Percentiles rank a stretch among this genome's conserved stretches.
These are phyloP conservation scores for Leucophenga maculata DNA, from an alignment of 2,888 invertebrate species.

Conservation along the genomic window DNA sequence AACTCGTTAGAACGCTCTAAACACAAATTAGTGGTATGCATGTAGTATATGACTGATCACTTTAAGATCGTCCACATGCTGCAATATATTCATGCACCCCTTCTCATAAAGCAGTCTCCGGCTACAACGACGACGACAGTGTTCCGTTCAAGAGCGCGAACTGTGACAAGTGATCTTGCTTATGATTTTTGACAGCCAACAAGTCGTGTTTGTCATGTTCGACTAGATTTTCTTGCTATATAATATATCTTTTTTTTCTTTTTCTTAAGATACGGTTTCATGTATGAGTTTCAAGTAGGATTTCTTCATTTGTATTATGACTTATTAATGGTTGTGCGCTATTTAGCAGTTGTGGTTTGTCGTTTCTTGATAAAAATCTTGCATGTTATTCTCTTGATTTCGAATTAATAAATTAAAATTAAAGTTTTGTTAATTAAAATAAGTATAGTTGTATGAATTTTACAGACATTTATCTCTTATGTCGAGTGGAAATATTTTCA, in stretches of 20 bases:
- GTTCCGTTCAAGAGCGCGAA: not conserved
- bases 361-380: slow-evolving; percentile 10
- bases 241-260: not conserved
- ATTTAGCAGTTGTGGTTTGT: slow-evolving; percentile 11
- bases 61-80: slow-evolving; percentile 18
- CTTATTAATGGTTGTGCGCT: slow-evolving; percentile 18
- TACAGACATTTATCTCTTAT: not conserved
- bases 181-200: slow-evolving; percentile 65
- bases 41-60: slow-evolving; percentile 45
- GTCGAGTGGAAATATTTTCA: too few relatives aligned
- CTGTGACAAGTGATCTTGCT: slow-evolving; percentile 67
- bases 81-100: not conserved
- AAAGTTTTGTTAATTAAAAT: slow-evolving; percentile 22
- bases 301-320: not conserved
- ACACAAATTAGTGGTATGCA: slow-evolving; percentile 4
- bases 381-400: not conserved
- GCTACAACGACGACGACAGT: slow-evolving; percentile 11
- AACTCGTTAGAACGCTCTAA: slow-evolving; percentile 14
- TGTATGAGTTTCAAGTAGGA: not conserved
- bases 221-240: slow-evolving; percentile 23
- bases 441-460: not conserved
- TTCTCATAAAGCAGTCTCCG: too few relatives aligned
- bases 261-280: not conserved
- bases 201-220: slow-evolving; percentile 48
- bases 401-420: slow-evolving; percentile 22